These are phyloP conservation scores for Tryphoninae sp. DNA, from an alignment of 2,888 invertebrate species.

Conservation along the genomic window DNA sequence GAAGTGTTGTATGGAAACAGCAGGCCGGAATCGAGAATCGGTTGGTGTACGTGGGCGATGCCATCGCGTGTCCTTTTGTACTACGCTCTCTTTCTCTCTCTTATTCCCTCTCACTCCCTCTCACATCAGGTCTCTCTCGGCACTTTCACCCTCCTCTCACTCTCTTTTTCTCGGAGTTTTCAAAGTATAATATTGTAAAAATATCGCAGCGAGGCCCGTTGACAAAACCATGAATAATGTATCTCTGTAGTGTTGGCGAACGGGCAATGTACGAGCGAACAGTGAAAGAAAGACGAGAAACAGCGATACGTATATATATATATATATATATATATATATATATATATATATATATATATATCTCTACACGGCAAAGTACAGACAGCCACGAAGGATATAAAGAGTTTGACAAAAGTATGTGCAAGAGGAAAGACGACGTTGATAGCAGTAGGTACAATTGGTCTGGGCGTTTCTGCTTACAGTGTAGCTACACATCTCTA, in stretches of 20 bases:
- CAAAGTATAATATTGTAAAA: conserved; percentile 73
- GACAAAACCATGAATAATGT: conserved; percentile 76
- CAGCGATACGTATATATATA: conserved; percentile 9
- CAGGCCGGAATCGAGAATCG: conserved; percentile 54
- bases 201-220: conserved; percentile 71
- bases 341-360: too few relatives aligned
- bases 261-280: conserved; percentile 68
- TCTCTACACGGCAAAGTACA: conserved; percentile 35
- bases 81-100: conserved; percentile 17
- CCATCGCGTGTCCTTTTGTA: conserved; percentile 28
- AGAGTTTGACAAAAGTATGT: conserved; percentile 42
- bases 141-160: conserved; percentile 1
- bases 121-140: conserved; percentile 61
- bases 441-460: conserved; percentile 45
- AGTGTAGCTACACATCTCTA: background rate
- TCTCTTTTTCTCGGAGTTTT: conserved; percentile 60
- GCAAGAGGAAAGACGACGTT: conserved; percentile 41
- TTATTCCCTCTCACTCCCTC: conserved; percentile 18
- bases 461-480: conserved; percentile 28
- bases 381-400: conserved; percentile 44
- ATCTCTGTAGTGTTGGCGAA: conserved; percentile 62
- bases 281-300: conserved; percentile 42
- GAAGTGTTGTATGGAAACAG: conserved; percentile 45
- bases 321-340: conserved; percentile 10
- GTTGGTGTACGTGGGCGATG: conserved; percentile 44